Evolutionary conservation across 1,140 invertebrate species (phyloP).

Genomic region (Formica exsecta): DNA sequence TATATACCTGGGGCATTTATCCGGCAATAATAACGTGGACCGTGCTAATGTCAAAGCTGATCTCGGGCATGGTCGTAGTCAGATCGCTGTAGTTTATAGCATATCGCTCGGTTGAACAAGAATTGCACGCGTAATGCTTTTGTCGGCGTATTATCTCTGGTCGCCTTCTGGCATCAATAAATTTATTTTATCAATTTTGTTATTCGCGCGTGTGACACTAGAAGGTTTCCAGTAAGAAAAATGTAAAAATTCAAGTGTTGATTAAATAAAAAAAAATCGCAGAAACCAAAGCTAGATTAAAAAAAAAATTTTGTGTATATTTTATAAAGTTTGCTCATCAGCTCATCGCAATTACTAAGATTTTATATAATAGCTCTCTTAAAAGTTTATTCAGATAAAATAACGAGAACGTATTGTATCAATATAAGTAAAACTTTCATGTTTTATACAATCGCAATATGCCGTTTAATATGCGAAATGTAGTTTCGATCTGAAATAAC

Average conservation of each 20-base stretch:
- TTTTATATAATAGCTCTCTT: neutral
- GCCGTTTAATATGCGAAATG: neutral
- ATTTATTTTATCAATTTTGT: slow-evolving; percentile 42
- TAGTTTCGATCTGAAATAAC: slow-evolving; percentile 23
- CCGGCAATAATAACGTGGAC: slow-evolving; percentile 46
- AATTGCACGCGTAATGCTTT: slow-evolving; percentile 64
- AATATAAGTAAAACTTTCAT: neutral
- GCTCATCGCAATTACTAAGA: neutral
- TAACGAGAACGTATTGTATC: neutral
- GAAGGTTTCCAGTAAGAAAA: neutral
- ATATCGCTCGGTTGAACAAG: slow-evolving; percentile 52
- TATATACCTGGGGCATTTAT: slow-evolving; percentile 51
- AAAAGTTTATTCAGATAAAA: neutral
- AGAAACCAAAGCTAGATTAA: neutral
- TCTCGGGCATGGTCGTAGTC: slow-evolving; percentile 32
- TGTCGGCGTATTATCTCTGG: slow-evolving; percentile 21
- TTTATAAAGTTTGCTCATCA: neutral
- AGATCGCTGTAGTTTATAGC: slow-evolving; percentile 55
- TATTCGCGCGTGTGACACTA: neutral
- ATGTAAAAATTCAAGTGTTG: neutral
- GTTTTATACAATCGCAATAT: neutral
- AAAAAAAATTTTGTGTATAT: neutral
- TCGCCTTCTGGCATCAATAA: slow-evolving; percentile 41
- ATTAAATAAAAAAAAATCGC: neutral
- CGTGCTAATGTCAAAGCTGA: slow-evolving; percentile 70